phyloP scores from a whole-genome alignment of 2,888 invertebrate genomes.

The Ganaspis brasiliensis region DNA sequence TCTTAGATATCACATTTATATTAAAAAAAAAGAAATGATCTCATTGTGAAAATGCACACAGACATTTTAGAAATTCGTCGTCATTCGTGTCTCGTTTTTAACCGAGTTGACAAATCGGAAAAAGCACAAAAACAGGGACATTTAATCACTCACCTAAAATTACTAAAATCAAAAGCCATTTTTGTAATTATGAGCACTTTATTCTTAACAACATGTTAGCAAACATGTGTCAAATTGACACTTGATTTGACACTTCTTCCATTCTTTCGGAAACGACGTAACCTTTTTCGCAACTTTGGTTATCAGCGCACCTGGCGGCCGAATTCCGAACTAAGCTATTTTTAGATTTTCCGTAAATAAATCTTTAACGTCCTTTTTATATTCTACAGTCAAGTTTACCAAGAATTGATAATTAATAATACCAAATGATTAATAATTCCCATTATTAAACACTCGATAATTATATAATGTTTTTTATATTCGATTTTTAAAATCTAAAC shows the following conservation, averaged over 20 bases:
- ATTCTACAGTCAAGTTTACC: too few relatives aligned
- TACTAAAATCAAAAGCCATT: slow-evolving; percentile 5
- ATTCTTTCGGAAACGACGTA: slow-evolving; percentile 9
- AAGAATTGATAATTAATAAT: too few relatives aligned
- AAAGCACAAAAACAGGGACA: neutral
- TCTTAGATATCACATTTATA: neutral
- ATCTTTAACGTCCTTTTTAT: too few relatives aligned
- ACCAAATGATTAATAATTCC: too few relatives aligned
- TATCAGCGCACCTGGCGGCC: neutral
- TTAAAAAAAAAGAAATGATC: slow-evolving; percentile 25
- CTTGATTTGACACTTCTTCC: neutral
- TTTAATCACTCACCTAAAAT: slow-evolving; percentile 20
- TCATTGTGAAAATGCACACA: slow-evolving; percentile 4
- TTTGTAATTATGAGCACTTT: slow-evolving; percentile 32
- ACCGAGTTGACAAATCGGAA: neutral
- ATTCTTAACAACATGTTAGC: slow-evolving; percentile 36
- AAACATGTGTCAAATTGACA: slow-evolving; percentile 39
- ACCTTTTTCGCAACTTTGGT: slow-evolving; percentile 1
- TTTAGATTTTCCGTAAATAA: too few relatives aligned
- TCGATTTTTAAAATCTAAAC: too few relatives aligned
- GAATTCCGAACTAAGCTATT: neutral
- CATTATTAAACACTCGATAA: too few relatives aligned
- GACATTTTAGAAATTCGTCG: neutral
- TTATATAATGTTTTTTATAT: too few relatives aligned
- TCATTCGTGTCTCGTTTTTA: neutral